Conservation (phyloP, 2,113 vertebrate species). For the Atractosteus spatula region DNA sequence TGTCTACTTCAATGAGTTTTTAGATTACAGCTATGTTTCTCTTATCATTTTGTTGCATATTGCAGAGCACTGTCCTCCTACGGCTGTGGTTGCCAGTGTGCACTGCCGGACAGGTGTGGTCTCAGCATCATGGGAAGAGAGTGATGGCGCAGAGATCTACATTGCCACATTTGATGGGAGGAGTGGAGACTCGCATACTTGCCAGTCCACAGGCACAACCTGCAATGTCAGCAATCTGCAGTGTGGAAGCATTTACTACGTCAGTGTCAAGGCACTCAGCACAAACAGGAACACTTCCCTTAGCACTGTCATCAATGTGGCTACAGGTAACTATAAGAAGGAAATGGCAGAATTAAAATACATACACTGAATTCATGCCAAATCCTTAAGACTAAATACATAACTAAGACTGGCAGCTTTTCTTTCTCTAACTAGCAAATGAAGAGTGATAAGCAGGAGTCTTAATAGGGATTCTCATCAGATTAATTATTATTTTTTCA, state of each 20-base stretch:
- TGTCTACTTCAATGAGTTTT: no score
- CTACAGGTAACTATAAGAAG: slow-evolving; percentile 48
- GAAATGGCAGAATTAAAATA: no score
- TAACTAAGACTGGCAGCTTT: no score
- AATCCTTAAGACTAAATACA: no score
- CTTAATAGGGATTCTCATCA: neutral
- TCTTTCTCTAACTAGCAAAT: no score
- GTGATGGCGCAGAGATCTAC: slow-evolving; percentile 48
- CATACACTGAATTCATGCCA: no score
- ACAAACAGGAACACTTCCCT: slow-evolving; percentile 43
- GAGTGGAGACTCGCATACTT: slow-evolving; percentile 49
- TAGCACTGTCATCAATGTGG: slow-evolving; percentile 41
- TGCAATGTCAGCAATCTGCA: slow-evolving; percentile 56
- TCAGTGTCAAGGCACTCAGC: slow-evolving; percentile 45
- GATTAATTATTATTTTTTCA: slow-evolving; percentile 8
- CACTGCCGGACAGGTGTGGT: slow-evolving; percentile 30
- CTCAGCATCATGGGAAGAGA: slow-evolving; percentile 58
- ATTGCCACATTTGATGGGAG: slow-evolving; percentile 39
- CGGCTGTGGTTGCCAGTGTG: slow-evolving; percentile 34
- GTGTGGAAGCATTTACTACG: slow-evolving; percentile 59
- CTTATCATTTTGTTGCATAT: neutral
- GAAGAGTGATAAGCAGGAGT: no score
- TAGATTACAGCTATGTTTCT: no score
- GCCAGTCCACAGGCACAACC: slow-evolving; percentile 40
- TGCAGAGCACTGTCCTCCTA: slow-evolving; percentile 66